Percentiles rank a stretch among this genome's conserved stretches.
Conservation (phyloP, 2,113 vertebrate genomes). For the Lamprologus sp. region DNA sequence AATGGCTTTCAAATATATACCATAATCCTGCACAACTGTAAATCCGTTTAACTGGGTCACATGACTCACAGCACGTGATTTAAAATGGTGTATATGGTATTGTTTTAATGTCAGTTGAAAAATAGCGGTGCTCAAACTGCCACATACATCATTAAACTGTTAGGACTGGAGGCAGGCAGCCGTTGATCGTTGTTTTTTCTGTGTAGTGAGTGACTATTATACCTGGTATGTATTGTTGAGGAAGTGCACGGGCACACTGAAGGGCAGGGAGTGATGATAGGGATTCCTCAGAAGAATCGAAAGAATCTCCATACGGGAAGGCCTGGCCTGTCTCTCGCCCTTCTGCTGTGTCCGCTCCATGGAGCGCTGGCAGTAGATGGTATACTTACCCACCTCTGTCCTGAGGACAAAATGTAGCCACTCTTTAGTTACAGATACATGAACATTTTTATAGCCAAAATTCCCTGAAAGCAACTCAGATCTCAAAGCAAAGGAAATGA, state of each 20-base stretch:
- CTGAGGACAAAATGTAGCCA: conserved; percentile 54
- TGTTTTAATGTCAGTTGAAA: not conserved
- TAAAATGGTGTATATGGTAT: not conserved
- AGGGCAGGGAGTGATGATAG: conserved; percentile 93
- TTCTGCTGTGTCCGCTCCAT: conserved; percentile 91
- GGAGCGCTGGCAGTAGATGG: conserved; percentile 93
- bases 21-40: rapidly evolving
- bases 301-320: conserved; percentile 96
- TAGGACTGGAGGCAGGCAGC: not conserved
- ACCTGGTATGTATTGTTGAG: conserved; percentile 98
- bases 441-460: not conserved
- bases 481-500: not conserved
- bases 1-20: not conserved
- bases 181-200: not conserved
- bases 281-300: conserved; percentile 95
- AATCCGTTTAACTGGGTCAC: not conserved
- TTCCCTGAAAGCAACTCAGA: not conserved
- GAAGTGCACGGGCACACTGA: conserved; percentile 96
- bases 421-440: not conserved
- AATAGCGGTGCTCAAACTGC: not conserved
- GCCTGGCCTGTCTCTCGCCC: conserved; percentile 85
- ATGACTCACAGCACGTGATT: not conserved
- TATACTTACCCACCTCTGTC: conserved; percentile 96
- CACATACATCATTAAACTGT: not conserved
- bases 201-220: not conserved